Evolutionary conservation across 2,113 vertebrate species (phyloP), one percentile per base, ranked within the genome.

Genomic region (Rhipidura dahli): DNA sequence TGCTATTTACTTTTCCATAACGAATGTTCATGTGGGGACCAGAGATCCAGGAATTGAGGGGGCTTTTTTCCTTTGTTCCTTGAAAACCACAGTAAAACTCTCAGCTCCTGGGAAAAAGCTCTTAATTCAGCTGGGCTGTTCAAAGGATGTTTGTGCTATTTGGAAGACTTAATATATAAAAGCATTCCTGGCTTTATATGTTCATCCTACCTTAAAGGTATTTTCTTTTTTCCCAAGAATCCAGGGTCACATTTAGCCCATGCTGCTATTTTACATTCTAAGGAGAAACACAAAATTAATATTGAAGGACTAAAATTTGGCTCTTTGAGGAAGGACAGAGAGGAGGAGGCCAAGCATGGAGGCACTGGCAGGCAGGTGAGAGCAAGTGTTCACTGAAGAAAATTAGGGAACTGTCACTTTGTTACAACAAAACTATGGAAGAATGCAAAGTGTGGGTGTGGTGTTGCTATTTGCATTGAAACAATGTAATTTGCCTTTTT

Each of bases 381-480:
- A 91, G 89, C 69, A 22, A 64, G 42, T 24, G 73, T 94, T 97
- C 73, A 59, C 84, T 64, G 82, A 89, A 56, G 64, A 77, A 61
- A 92, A 83, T 35, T 47, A 8, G 88, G 57, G 78, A 89, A 69
- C 70, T 83, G 35, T 78, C 35, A 4, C 90, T 97, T 97, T 95
- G 95, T 97, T 95, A 88, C 89, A 93, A 30, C 47, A 93, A 65
- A 83, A 95, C 82, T 70, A 60, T 69, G 77, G 83, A 53, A 73
- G 92, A 97, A 86, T 87, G 88, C 93, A 80, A 66, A 94, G 97
- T 70, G 95, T 97, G 97, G 91, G 90, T 96, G 95, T 98, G 97
- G 90, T 97, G 93, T 97, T 96, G 86, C 91, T 96, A 13, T 97
- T 97, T 97, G 96, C 98, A 97, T 97, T 97, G 96, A 97, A 98